Conservation (phyloP, 1,140 invertebrate genomes). For the Zeugodacus cucurbitae region DNA sequence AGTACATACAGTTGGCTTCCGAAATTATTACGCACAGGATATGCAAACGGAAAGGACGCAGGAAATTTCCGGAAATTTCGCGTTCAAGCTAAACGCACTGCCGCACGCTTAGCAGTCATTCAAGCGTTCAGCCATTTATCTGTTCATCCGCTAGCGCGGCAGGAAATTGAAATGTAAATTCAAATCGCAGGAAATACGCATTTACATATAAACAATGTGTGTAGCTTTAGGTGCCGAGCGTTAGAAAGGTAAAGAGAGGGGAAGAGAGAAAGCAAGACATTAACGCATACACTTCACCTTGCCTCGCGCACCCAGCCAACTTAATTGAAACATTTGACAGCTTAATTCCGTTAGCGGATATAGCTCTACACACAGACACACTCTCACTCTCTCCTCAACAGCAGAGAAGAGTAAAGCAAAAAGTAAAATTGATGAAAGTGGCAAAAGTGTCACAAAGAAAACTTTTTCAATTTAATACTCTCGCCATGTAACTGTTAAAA, state of each 20-base stretch:
- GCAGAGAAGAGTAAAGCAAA: neutral
- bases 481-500: neutral
- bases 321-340: slow-evolving; percentile 37
- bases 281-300: neutral
- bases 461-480: slow-evolving; percentile 40
- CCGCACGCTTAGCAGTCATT: neutral
- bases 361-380: neutral
- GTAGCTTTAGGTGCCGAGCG: neutral
- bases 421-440: neutral
- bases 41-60: slow-evolving; percentile 18
- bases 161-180: slow-evolving; percentile 38
- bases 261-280: neutral
- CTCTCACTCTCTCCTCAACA: neutral
- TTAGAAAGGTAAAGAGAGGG: neutral
- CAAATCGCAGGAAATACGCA: slow-evolving; percentile 27
- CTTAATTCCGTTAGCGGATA: neutral
- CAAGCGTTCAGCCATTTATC: slow-evolving; percentile 13
- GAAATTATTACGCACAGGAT: slow-evolving; percentile 15
- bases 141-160: neutral
- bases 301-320: neutral
- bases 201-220: neutral
- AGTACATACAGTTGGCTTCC: neutral
- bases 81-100: neutral
- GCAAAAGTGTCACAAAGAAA: slow-evolving; percentile 36
- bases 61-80: neutral